These are phyloP conservation scores for Callopanchax toddi DNA, from an alignment of 2,113 vertebrate species.

Conservation along the genomic window DNA sequence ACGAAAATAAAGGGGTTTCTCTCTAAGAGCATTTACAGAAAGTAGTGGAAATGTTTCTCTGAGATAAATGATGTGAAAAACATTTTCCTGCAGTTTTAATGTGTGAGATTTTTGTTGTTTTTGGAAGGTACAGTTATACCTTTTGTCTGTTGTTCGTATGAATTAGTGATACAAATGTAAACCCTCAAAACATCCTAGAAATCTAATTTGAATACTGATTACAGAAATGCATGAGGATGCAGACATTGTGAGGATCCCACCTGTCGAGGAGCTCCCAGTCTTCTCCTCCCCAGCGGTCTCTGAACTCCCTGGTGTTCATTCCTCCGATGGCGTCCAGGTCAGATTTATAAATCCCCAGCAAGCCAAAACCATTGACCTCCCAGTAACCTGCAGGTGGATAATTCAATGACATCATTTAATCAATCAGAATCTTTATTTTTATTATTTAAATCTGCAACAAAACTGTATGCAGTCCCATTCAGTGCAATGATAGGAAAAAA, in stretches of 20 bases:
- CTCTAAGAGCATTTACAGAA: too few relatives aligned
- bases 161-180: not conserved
- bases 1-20: too few relatives aligned
- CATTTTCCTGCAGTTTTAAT: too few relatives aligned
- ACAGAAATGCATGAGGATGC: not conserved
- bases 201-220: too few relatives aligned
- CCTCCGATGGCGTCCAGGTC: slow-evolving; percentile 90
- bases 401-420: not conserved
- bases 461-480: too few relatives aligned
- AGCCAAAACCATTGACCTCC: slow-evolving; percentile 96
- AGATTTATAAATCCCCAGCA: slow-evolving; percentile 96
- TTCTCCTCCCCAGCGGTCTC: slow-evolving; percentile 93
- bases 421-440: too few relatives aligned
- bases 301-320: slow-evolving; percentile 95
- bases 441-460: too few relatives aligned
- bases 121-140: not conserved
- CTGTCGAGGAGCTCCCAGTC: slow-evolving; percentile 98
- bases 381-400: slow-evolving; percentile 85
- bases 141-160: not conserved
- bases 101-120: too few relatives aligned
- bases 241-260: slow-evolving; percentile 64
- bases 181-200: too few relatives aligned
- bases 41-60: too few relatives aligned
- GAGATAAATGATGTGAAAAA: too few relatives aligned
- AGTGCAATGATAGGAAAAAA: too few relatives aligned